Evolutionary conservation across 30 jellyfish, hydroid and myxozoan species (phyloP).

Genomic region (Aurelia sp.): DNA sequence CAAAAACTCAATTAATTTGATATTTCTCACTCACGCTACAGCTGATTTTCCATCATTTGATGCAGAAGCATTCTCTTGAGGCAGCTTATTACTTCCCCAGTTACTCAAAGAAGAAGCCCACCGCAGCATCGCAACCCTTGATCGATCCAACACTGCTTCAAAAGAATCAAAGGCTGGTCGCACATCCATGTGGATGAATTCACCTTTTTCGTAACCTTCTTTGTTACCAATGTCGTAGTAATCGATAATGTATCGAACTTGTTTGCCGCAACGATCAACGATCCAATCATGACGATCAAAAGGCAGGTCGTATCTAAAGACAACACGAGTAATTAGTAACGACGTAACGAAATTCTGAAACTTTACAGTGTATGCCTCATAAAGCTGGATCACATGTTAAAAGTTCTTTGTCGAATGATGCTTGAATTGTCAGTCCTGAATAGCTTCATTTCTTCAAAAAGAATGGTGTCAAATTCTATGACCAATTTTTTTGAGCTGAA

Average conservation of each 20-base stretch:
- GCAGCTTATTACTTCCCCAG: background rate
- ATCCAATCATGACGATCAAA: conserved; percentile 99
- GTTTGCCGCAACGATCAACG: conserved; percentile 94
- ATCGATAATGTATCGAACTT: conserved; percentile 95
- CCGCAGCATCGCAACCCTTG: conserved; percentile 93
- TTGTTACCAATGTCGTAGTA: conserved; percentile 96
- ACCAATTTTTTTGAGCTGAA: too few species aligned
- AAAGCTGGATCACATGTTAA: too few species aligned
- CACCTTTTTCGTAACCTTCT: conserved; percentile 93
- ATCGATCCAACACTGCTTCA: conserved; percentile 91
- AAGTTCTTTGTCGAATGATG: too few species aligned
- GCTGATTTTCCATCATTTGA: background rate
- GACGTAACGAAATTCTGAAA: too few species aligned
- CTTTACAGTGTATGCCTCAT: too few species aligned
- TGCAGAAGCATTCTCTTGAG: background rate
- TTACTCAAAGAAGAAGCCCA: conserved; percentile 81
- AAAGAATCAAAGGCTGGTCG: conserved; percentile 99
- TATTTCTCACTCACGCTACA: too few species aligned
- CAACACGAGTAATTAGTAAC: background rate
- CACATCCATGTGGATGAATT: conserved; percentile 91
- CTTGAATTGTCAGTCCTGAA: too few species aligned
- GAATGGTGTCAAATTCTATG: too few species aligned
- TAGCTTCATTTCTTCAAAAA: too few species aligned
- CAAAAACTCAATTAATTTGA: too few species aligned
- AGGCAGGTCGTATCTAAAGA: conserved; percentile 91